Evolutionary conservation across 2,113 vertebrate species (phyloP).

Genomic region (Patagioenas fasciata): DNA sequence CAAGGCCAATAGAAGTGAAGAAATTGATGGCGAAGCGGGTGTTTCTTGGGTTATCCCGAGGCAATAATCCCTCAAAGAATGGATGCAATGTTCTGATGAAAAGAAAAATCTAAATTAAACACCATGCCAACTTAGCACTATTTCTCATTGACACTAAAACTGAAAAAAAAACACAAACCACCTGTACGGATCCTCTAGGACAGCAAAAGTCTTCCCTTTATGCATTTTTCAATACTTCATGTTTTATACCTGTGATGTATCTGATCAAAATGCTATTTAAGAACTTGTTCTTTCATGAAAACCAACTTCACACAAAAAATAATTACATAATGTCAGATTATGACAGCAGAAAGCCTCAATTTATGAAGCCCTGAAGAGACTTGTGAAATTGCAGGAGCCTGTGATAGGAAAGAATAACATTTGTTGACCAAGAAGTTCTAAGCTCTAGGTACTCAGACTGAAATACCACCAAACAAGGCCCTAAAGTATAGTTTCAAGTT

Average conservation of each 20-base stretch:
- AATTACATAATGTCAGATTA: background rate
- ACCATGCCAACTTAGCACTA: background rate
- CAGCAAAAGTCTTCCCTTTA: background rate
- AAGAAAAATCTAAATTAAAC: constrained; percentile 14
- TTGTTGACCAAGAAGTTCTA: background rate
- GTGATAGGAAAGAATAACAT: background rate
- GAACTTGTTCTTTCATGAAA: background rate
- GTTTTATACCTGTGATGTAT: background rate
- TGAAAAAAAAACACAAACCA: background rate
- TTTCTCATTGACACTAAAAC: background rate
- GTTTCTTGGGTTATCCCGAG: constrained; percentile 96
- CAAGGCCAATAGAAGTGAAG: constrained; percentile 98
- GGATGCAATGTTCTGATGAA: constrained; percentile 87
- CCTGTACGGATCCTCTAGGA: background rate
- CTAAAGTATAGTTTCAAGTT: background rate
- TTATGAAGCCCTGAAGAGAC: background rate
- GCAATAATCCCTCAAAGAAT: constrained; percentile 95
- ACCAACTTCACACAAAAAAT: background rate
- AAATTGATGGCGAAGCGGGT: constrained; percentile 99
- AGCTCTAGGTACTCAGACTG: background rate
- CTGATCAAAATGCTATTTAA: background rate
- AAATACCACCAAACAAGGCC: background rate
- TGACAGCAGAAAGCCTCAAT: background rate
- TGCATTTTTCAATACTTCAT: background rate
- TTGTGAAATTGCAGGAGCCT: background rate